Percentiles rank a stretch among this genome's conserved stretches.
These are phyloP conservation scores for Drosophila paramelanica DNA, from an alignment of 2,888 invertebrate species.

Conservation along the genomic window DNA sequence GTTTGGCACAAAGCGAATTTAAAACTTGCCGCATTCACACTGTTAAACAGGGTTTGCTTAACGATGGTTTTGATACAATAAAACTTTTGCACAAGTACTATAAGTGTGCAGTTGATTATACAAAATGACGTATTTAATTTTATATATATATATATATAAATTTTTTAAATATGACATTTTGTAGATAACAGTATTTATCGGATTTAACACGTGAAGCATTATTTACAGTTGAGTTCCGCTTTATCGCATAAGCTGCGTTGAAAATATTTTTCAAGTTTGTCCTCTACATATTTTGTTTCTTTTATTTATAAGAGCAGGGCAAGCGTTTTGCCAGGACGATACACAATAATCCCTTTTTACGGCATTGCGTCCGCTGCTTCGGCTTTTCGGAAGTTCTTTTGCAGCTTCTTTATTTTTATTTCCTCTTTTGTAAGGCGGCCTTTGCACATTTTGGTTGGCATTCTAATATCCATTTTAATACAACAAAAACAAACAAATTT, in stretches of 20 bases:
- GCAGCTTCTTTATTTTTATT: constrained; percentile 14
- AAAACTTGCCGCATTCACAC: constrained; percentile 46
- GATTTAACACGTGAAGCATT: constrained; percentile 62
- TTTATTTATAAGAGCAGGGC: constrained; percentile 9
- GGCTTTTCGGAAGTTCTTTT: constrained; percentile 28
- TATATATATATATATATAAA: background rate
- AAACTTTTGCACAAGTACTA: constrained; percentile 2
- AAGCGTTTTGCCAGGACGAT: constrained; percentile 32
- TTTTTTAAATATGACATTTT: constrained; percentile 17
- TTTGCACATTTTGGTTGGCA: constrained; percentile 35
- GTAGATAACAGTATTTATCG: constrained; percentile 5
- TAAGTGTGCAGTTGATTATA: constrained; percentile 6
- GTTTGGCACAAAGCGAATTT: constrained; percentile 52
- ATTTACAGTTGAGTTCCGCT: constrained; percentile 65
- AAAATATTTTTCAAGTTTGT: constrained; percentile 51
- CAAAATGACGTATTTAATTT: constrained; percentile 28
- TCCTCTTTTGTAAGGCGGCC: constrained; percentile 16
- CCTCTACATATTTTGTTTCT: constrained; percentile 1
- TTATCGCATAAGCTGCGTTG: constrained; percentile 66
- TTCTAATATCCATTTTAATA: constrained; percentile 58
- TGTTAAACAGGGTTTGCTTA: constrained; percentile 42
- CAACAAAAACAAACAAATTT: constrained; percentile 61
- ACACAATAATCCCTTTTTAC: constrained; percentile 74
- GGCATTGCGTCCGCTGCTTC: constrained; percentile 47
- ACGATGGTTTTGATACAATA: constrained; percentile 12